Conservation (phyloP, 2,797 vertebrate genomes). For the Glossophaga mutica region DNA sequence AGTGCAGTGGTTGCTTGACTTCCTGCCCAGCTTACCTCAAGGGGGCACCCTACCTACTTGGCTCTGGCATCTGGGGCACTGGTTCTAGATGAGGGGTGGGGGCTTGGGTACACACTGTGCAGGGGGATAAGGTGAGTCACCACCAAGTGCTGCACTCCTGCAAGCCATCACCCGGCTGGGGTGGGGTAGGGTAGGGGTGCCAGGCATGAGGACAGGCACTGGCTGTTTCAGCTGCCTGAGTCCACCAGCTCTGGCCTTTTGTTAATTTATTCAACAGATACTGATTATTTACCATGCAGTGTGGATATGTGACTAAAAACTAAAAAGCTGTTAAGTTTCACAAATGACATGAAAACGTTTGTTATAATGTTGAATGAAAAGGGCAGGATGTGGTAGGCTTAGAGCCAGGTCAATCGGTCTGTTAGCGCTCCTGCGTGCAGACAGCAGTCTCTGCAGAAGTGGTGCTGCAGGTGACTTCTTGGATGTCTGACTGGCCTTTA, state of each 20-base stretch:
- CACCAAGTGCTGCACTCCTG: neutral
- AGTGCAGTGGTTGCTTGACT: neutral
- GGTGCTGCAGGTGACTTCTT: neutral
- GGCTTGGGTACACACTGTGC: too few species aligned
- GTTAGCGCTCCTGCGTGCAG: fast-evolving
- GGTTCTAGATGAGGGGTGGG: neutral
- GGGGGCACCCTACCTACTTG: neutral
- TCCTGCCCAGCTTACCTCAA: neutral
- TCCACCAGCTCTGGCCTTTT: neutral
- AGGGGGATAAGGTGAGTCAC: neutral
- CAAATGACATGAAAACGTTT: neutral
- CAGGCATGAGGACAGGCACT: neutral
- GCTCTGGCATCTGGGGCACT: neutral
- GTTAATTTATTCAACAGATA: neutral
- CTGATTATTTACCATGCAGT: neutral
- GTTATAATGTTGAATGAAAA: neutral
- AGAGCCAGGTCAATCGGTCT: neutral
- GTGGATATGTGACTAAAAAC: neutral
- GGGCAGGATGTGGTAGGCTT: neutral
- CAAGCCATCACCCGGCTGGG: neutral
- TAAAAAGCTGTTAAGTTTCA: neutral
- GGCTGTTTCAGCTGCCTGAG: neutral
- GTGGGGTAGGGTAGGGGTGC: neutral
- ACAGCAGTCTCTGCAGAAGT: neutral
- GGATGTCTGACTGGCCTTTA: neutral